Evolutionary conservation across 2,113 vertebrate genomes (phyloP).

Genomic region (Eudyptes chrysolophus): DNA sequence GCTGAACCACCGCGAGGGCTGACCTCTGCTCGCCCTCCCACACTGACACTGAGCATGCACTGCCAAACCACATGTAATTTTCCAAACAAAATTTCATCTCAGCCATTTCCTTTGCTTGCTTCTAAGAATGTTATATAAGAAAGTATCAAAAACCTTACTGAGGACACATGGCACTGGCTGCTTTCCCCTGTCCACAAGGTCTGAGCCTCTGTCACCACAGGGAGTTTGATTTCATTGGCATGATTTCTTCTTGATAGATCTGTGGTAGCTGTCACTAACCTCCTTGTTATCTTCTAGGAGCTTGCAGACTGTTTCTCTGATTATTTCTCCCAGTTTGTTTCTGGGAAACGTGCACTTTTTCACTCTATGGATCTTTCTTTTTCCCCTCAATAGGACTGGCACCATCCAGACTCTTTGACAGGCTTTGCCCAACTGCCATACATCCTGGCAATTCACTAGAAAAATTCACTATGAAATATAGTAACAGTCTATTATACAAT

Average conservation of each 20-base stretch:
- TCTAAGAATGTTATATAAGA: not conserved
- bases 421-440: not conserved
- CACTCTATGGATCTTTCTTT: not conserved
- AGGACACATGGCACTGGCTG: not conserved
- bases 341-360: not conserved
- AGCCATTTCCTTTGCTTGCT: not conserved
- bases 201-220: not conserved
- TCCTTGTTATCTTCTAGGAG: not conserved
- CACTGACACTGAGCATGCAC: not conserved
- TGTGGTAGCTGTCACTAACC: not conserved
- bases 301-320: not conserved
- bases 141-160: not conserved
- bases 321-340: not conserved
- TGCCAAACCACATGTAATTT: fast-evolving
- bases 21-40: not conserved
- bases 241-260: not conserved
- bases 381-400: not conserved
- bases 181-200: not conserved
- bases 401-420: not conserved
- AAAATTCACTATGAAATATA: not conserved
- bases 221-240: not conserved
- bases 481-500: not conserved
- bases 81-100: not conserved
- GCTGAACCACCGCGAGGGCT: fast-evolving
- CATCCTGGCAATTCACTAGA: not conserved